phyloP scores from a whole-genome alignment of 1,140 invertebrate species.

The Hyposmocoma kahamanoa region DNA sequence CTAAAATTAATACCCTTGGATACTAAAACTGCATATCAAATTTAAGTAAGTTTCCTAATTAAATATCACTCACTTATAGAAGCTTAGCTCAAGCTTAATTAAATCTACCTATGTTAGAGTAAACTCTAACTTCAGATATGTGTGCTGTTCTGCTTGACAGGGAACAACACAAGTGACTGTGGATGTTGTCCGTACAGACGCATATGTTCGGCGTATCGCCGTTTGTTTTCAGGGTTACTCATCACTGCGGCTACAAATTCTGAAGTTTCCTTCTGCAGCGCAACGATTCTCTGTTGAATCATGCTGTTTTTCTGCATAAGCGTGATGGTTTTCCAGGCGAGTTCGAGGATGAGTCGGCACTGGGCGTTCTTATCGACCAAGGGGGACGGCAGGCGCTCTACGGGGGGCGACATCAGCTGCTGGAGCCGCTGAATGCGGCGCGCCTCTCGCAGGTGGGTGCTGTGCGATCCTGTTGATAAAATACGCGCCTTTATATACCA shows the following conservation, averaged over 20 bases:
- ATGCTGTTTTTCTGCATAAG: slow-evolving; percentile 61
- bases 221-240: slow-evolving; percentile 50
- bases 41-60: slow-evolving; percentile 16
- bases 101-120: too few relatives aligned
- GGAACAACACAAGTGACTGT: background rate
- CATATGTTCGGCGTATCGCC: slow-evolving; percentile 44
- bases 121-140: too few relatives aligned
- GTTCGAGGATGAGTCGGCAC: slow-evolving; percentile 51
- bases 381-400: slow-evolving; percentile 8
- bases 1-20: too few relatives aligned
- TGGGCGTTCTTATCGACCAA: slow-evolving; percentile 38
- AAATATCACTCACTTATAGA: slow-evolving; percentile 14
- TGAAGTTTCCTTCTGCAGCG: slow-evolving; percentile 53
- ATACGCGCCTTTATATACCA: too few relatives aligned
- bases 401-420: slow-evolving; percentile 19
- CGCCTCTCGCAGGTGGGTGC: slow-evolving; percentile 47
- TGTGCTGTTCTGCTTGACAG: too few relatives aligned
- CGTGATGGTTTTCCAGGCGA: slow-evolving; percentile 56
- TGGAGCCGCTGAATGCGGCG: slow-evolving; percentile 46
- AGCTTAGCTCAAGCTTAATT: slow-evolving; percentile 27
- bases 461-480: slow-evolving; percentile 57
- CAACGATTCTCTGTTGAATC: slow-evolving; percentile 64
- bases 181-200: slow-evolving; percentile 8
- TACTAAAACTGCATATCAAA: too few relatives aligned
- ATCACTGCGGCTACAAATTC: slow-evolving; percentile 53